Evolutionary conservation across 37 sponge, comb jelly and placozoan species (phyloP), one percentile per base, ranked within the genome.

Genomic region (Amphimedon queenslandica): DNA sequence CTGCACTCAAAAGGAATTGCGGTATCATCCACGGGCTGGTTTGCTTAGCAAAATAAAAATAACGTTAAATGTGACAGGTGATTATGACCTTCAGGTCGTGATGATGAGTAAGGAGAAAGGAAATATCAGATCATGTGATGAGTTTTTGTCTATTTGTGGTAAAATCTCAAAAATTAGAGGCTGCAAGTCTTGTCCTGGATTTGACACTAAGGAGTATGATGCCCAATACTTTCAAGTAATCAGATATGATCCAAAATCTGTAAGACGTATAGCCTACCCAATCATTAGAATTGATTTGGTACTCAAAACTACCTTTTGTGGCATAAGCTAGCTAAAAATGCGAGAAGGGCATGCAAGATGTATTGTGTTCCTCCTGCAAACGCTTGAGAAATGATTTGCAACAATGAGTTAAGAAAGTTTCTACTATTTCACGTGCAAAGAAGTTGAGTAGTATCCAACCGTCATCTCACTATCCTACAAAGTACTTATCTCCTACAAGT

Each of bases 111-210:
- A 43, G n/a, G n/a, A n/a, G n/a, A 65, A 31, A 13, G 77, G 77
- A 53, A 65, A 6, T 23, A 53, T 76, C 13, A 5, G 21, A 24
- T n/a, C 57, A 27, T 18, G 1, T 64, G 56, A 76, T 31, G 55
- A 65, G 4, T 53, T 56, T 27, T 56, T 65, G 3, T 33, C 23
- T 29, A 33, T 76, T 25, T 66, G 66, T 51, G 53, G 29, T 6
- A 36, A 41, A 57, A 28, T 64, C 51, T 4, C 37, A 55, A 5
- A 23, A 76, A 10, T n/a, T 29, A 33, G 55, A 32, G 56, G 37
- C 2, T 78, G 69, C 70, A 78, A 78, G 40, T 78, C 69, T 37
- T 78, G 79, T 69, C n/a, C n/a, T n/a, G n/a, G n/a, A n/a, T n/a
- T n/a, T n/a, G n/a, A n/a, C n/a, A n/a, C n/a, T n/a, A n/a, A 37